phyloP scores from a whole-genome alignment of 2,797 vertebrate genomes.

The Lindbergichthys nudifrons region DNA sequence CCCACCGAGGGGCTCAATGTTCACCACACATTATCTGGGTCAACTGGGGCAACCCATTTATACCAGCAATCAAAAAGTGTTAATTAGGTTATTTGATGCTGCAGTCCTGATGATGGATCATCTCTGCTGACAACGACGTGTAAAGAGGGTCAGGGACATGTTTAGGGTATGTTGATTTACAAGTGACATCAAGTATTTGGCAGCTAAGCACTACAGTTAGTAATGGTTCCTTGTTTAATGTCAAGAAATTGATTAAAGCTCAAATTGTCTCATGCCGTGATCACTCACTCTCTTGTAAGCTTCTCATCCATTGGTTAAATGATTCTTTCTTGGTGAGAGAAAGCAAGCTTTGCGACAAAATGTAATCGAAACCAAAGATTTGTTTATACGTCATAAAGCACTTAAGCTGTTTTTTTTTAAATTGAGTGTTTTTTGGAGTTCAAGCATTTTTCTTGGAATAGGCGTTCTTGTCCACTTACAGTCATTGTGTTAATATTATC shows the following conservation, averaged over 20 bases:
- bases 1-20: conserved; percentile 16
- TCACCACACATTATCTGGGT: conserved; percentile 31
- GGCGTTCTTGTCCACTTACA: not conserved
- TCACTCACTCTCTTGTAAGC: not conserved
- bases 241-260: not conserved
- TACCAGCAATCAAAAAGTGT: conserved; percentile 37
- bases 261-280: not conserved
- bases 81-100: conserved; percentile 47
- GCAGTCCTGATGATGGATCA: conserved; percentile 14
- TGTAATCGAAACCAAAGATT: not conserved
- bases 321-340: not conserved
- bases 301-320: not conserved
- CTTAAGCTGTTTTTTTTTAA: too few species aligned
- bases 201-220: not conserved
- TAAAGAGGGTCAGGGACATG: not conserved
- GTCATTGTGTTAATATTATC: not conserved
- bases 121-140: conserved; percentile 21
- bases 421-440: not conserved
- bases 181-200: conserved; percentile 2
- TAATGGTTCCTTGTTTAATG: not conserved
- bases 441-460: not conserved
- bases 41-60: conserved; percentile 20
- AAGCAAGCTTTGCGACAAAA: not conserved
- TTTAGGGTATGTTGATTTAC: conserved; percentile 15
- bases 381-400: not conserved